Base-by-base conservation (phyloP, 1,140 invertebrate genomes). In the Eupristina koningsbergeri region DNA sequence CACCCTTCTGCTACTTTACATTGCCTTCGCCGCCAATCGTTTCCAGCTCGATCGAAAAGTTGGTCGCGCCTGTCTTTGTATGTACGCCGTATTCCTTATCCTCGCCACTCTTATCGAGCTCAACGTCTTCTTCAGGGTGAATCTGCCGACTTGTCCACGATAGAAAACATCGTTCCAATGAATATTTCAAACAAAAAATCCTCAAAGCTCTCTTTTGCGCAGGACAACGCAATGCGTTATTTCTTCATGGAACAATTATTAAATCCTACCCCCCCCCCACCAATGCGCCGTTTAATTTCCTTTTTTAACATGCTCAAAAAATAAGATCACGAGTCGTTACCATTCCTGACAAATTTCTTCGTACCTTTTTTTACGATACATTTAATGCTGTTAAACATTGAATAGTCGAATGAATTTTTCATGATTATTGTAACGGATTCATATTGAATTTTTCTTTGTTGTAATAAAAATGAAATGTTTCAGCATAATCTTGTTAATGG, bases 71-170 rank as follows among this genome's bases (percentile, higher is more conserved):
- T 96, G 96, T 89, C 93, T 97, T 50, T 88, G 95, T 82, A 95
- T 97, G 92, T 98, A 98, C 91, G 93, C 94, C 64, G 94, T 95
- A 29, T 98, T 97, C 88, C 93, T 97, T 77, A 93, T 96, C 75
- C 92, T 97, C 85, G 96, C 97, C 67, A 95, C 95, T 80, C 93
- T 97, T 76, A 97, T 97, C 86, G 97, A 98, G 93, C 93, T 97
- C 81, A 97, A 97, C 91, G 95, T 96, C 83, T 97, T 97, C 93
- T 97, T 97, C 91, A 94, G 93, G 84, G 96, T 97, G 81, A 97
- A 97, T 92, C 91, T 97, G 82, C 96, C 96, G 80, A 96, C 96
- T 53, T 97, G 97, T 87, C 90, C 91, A 84, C 91, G 91, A 89
- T 92, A 91, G 89, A 90, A 89, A 1, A 22, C n/a, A n/a, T n/a